Evolutionary conservation across 2,888 invertebrate genomes (phyloP).

Genomic region (Pelosia muscerda): DNA sequence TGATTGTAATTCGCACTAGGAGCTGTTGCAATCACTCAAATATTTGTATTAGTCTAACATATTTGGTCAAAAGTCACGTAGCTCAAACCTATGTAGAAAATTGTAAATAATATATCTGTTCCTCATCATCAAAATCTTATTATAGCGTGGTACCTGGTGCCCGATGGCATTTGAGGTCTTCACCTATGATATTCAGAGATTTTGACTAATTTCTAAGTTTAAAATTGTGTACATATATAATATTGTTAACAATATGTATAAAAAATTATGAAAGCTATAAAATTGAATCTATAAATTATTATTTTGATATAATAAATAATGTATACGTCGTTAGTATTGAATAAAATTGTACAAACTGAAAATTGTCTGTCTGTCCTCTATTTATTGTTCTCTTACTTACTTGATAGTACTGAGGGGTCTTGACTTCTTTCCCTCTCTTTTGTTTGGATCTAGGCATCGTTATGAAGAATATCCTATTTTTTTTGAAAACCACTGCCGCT

Average conservation of each 20-base stretch:
- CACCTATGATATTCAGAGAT: not conserved
- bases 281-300: slow-evolving; percentile 57
- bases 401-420: not conserved
- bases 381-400: not conserved
- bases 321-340: slow-evolving; percentile 71
- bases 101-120: not conserved
- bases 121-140: not conserved
- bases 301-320: slow-evolving; percentile 70
- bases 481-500: too few relatives aligned
- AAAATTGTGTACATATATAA: not conserved
- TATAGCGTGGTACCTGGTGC: not conserved
- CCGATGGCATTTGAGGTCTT: not conserved
- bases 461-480: too few relatives aligned
- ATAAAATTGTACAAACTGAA: slow-evolving; percentile 70
- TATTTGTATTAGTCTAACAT: too few relatives aligned
- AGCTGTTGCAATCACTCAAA: too few relatives aligned
- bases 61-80: too few relatives aligned
- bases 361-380: not conserved
- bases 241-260: slow-evolving; percentile 67
- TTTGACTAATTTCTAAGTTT: not conserved
- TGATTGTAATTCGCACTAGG: too few relatives aligned
- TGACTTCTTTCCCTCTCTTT: too few relatives aligned
- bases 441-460: not conserved
- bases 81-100: too few relatives aligned
- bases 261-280: slow-evolving; percentile 68